Evolutionary conservation across 1,140 invertebrate species (phyloP).

Genomic region (Radopholus similis): DNA sequence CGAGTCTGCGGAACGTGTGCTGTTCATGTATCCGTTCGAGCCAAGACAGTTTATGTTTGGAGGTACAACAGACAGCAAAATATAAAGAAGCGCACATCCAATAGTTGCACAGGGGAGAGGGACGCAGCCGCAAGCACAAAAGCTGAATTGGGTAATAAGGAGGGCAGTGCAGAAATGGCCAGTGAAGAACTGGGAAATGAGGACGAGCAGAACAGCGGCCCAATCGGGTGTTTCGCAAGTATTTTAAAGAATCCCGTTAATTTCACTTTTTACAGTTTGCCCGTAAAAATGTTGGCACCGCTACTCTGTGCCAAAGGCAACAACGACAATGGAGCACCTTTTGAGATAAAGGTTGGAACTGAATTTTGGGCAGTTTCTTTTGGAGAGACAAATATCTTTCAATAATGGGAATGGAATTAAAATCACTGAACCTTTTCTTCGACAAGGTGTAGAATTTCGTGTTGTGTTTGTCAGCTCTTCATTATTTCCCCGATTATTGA

Average conservation of each 20-base stretch:
- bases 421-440: neutral
- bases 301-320: constrained; percentile 20
- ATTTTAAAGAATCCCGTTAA: neutral
- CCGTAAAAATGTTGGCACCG: constrained; percentile 44
- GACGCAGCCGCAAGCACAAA: neutral
- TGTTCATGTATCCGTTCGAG: constrained; percentile 61
- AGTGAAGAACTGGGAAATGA: neutral
- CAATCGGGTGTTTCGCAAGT: neutral
- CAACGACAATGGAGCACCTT: constrained; percentile 28
- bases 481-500: no score
- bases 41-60: neutral
- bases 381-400: no score
- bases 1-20: constrained; percentile 59
- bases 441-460: no score
- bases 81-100: no score
- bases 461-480: neutral
- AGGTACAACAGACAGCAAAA: neutral
- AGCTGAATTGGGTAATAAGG: neutral
- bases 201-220: neutral
- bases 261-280: constrained; percentile 23
- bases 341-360: constrained; percentile 36
- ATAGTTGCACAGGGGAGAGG: neutral
- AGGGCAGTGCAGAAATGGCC: neutral
- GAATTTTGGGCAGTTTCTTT: neutral
- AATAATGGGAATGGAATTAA: no score